Conservation (phyloP, 2,113 vertebrate genomes). For the Erythrocercus mccallii region DNA sequence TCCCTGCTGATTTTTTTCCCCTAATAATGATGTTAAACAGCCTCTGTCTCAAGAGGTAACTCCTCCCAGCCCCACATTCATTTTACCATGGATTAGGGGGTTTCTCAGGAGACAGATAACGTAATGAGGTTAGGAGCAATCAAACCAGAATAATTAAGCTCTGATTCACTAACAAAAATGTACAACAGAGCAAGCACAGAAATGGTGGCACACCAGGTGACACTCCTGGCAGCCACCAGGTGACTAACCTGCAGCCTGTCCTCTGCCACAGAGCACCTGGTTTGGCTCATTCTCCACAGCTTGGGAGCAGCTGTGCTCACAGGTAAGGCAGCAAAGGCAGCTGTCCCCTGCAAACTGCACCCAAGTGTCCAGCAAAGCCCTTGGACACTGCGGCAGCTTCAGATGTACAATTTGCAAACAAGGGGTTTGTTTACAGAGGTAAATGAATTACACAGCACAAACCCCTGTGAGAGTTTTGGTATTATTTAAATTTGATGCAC, state of each 20-base stretch:
- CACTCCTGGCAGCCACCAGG: not conserved
- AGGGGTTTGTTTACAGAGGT: too few relatives aligned
- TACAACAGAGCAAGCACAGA: not conserved
- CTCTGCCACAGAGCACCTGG: not conserved
- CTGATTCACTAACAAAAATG: not conserved
- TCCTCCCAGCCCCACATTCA: not conserved
- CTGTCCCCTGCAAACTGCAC: not conserved
- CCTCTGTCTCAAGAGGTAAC: not conserved
- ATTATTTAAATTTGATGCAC: not conserved
- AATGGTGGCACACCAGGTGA: not conserved
- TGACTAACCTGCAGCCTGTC: not conserved
- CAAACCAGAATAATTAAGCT: not conserved
- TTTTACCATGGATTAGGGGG: accelerated
- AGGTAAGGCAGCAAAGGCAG: not conserved
- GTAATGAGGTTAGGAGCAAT: not conserved
- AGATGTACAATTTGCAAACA: not conserved
- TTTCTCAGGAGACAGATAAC: not conserved
- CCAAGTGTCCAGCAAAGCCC: not conserved
- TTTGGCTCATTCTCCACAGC: not conserved
- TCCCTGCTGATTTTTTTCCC: not conserved
- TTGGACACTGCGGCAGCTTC: not conserved
- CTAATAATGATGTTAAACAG: not conserved
- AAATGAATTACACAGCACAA: not conserved
- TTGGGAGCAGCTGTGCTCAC: accelerated
- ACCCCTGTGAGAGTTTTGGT: not conserved